Base-by-base conservation (phyloP, 2,797 vertebrate species). In the Eutrigla gurnardus region DNA sequence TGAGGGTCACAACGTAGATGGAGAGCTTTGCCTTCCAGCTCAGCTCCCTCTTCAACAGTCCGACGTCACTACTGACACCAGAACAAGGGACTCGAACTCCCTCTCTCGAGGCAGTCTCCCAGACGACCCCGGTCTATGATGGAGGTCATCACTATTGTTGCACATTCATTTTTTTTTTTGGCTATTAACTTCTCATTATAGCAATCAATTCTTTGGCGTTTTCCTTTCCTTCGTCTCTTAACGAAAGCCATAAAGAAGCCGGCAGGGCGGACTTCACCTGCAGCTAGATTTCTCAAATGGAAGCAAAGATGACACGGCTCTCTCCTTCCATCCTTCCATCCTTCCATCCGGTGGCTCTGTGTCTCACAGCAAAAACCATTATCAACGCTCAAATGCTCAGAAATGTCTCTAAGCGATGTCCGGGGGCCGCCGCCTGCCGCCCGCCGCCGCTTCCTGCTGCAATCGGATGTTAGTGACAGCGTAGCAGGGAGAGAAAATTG, bases 401-500 rank as follows among this genome's bases (percentile, higher is more conserved):
- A 33, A 62, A 62, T 54, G 77, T 83, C 83, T 83, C 73, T 45
- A 64, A 90, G 79, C 65, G 18, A 77, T 86, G 90, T 89, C 88
- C 85, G 11, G 74, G 83, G 25, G 25, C 25, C 25, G 25, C 25
- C 25, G 25, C 25, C 65, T 52, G 65, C 0, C 40, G 40, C 8
- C 12, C 40, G 40, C 25, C 25, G 25, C 25, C 25, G 64, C 82
- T 91, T 89, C 84, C 78, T 55, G 55, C 62, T 75, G 88, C 82
- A 74, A 73, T 82, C 63, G 67, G 82, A 89, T 85, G 86, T 84
- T 87, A 77, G 85, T 85, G 90, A 92, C 91, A 91, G 89, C 75
- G 77, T 62, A 85, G 83, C 60, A 62, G 68, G 68, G 82, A 78
- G 65, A 77, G 87, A 88, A 92, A 91, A 89, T 90, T 91, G 89